phyloP scores from a whole-genome alignment of 2,797 vertebrate species.

The Coendou prehensilis region DNA sequence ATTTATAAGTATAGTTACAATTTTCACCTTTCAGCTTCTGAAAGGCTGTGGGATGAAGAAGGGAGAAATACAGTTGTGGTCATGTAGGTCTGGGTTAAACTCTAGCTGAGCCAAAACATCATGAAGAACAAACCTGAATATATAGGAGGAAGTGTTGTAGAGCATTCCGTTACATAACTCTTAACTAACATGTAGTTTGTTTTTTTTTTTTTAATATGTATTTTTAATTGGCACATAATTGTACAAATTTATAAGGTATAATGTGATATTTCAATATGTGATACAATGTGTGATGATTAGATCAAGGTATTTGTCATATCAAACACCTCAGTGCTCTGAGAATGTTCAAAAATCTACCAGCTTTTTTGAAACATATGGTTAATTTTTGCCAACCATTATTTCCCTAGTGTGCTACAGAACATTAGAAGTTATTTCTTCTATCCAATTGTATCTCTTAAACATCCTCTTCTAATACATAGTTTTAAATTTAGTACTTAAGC shows the following conservation, averaged over 20 bases:
- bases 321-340: neutral
- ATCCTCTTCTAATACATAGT: neutral
- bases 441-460: neutral
- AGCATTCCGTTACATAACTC: neutral
- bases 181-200: too few relatives aligned
- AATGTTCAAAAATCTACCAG: neutral
- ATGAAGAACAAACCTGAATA: neutral
- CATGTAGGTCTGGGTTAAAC: neutral
- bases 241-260: neutral
- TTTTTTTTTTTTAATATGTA: neutral
- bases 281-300: neutral
- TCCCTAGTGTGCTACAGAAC: neutral
- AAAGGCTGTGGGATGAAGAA: neutral
- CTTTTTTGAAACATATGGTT: neutral
- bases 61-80: neutral
- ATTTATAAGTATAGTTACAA: neutral
- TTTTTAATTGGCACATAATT: neutral
- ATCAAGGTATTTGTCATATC: neutral
- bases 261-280: neutral
- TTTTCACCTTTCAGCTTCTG: slow-evolving; percentile 16
- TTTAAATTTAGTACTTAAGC: neutral
- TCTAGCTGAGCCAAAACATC: neutral
- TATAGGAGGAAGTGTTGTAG: neutral
- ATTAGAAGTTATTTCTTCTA: neutral
- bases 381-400: neutral